Base-by-base conservation (phyloP, 2,113 vertebrate genomes). In the Chroicocephalus ridibundus region DNA sequence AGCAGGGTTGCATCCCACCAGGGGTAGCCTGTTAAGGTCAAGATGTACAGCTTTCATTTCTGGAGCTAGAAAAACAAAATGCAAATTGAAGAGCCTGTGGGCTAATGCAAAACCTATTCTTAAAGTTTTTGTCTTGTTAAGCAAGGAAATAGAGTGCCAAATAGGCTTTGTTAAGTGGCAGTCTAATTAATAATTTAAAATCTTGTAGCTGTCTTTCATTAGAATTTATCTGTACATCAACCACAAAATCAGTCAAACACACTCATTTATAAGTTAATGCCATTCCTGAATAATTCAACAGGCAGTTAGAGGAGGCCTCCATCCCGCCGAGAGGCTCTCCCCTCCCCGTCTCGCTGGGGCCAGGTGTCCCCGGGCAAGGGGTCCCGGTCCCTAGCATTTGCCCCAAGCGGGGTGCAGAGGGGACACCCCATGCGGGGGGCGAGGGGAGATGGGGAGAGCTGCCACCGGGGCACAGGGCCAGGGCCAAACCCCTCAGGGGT, bases 181-280 rank as follows among this genome's bases (percentile, higher is more conserved):
- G 97, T 94, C 97, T 98, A 98, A 98, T 98, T 98, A 98, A 98
- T 98, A 98, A 98, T 98, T 98, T 98, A 98, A 98, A 98, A 98
- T 98, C 97, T 96, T 98, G 97, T 98, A 98, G 98, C 98, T 98
- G 98, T 98, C 98, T 98, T 98, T 98, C 98, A 98, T 98, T 98
- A 98, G 98, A 98, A 98, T 98, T 98, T 98, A 98, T 98, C 98
- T 98, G 98, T 98, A 98, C 97, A 98, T 98, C 98, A 98, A 98
- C 98, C 98, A 98, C 98, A 98, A 98, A 98, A 98, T 98, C 98
- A 98, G 98, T 98, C 98, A 98, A 98, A 98, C 98, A 98, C 97
- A 97, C 98, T 97, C 98, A 98, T 98, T 98, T 98, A 98, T 98
- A 98, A 98, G 98, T 98, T 98, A 98, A 98, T 98, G 97, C 98